Evolutionary conservation across 2,888 invertebrate species (phyloP).

Genomic region (Protodeltote pygarga): DNA sequence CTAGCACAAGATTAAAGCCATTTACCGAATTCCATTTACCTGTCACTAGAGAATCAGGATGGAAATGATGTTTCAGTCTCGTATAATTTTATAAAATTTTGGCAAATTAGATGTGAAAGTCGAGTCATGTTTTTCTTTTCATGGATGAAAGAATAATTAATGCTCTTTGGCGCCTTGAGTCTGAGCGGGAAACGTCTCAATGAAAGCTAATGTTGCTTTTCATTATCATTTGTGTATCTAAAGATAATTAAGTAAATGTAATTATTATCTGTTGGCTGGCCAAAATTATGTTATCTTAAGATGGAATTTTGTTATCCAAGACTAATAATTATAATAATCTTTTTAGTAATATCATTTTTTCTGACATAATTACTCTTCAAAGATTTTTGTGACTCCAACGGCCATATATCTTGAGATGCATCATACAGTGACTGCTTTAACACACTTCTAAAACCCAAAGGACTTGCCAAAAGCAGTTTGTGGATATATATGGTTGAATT

Average conservation of each 20-base stretch:
- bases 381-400: too few species aligned
- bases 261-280: too few species aligned
- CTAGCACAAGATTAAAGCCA: conserved; percentile 17
- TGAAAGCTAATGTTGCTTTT: conserved; percentile 20
- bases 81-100: conserved; percentile 35
- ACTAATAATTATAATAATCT: too few species aligned
- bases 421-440: neutral
- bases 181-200: conserved; percentile 25
- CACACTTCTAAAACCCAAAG: neutral
- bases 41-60: conserved; percentile 30
- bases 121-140: conserved; percentile 28
- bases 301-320: too few species aligned
- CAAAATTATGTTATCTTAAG: too few species aligned
- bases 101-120: conserved; percentile 33
- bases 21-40: conserved; percentile 28
- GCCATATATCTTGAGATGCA: too few species aligned
- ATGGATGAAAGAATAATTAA: conserved; percentile 39
- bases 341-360: neutral
- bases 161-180: conserved; percentile 25
- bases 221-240: conserved; percentile 11
- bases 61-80: conserved; percentile 28
- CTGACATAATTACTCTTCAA: too few species aligned
- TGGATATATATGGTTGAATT: conserved; percentile 9
- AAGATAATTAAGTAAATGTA: conserved; percentile 2
- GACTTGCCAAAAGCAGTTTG: neutral